Conservation (phyloP, 2,113 vertebrate genomes). For the Hippocampus guttulatus region DNA sequence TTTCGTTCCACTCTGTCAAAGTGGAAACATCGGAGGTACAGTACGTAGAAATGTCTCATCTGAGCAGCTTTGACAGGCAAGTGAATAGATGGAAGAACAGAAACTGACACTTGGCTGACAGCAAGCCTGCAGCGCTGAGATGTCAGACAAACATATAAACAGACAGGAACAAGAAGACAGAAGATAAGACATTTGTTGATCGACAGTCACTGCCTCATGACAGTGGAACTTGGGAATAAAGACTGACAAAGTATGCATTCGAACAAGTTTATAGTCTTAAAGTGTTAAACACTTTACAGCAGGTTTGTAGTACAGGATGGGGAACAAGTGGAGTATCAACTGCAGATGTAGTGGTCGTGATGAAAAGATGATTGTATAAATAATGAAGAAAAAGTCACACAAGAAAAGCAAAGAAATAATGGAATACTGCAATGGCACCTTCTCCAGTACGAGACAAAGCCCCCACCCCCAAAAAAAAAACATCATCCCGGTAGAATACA, state of each 20-base stretch:
- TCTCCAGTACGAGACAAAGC: no score
- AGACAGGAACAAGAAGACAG: slow-evolving; percentile 57
- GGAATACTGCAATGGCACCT: not conserved
- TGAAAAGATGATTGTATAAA: slow-evolving; percentile 35
- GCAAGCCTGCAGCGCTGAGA: slow-evolving; percentile 63
- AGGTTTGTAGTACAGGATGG: slow-evolving; percentile 24
- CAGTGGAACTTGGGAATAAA: slow-evolving; percentile 43
- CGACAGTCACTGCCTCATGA: slow-evolving; percentile 50
- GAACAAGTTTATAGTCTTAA: slow-evolving; percentile 44
- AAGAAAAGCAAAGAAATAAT: slow-evolving; percentile 22
- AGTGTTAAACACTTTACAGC: slow-evolving; percentile 47
- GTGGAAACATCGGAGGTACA: slow-evolving; percentile 48
- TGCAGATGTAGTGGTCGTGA: slow-evolving; percentile 48
- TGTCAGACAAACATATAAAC: slow-evolving; percentile 66
- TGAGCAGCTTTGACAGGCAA: slow-evolving; percentile 64
- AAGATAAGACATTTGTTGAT: slow-evolving; percentile 65
- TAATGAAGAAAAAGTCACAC: slow-evolving; percentile 41
- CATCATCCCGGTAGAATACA: no score
- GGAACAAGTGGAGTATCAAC: slow-evolving; percentile 49
- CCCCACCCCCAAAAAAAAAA: no score
- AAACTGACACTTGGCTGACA: slow-evolving; percentile 68
- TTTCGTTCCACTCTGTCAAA: slow-evolving; percentile 28
- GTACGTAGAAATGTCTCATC: slow-evolving; percentile 59
- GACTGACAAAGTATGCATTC: slow-evolving; percentile 30
- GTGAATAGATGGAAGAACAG: slow-evolving; percentile 70